Percentiles rank a stretch among this genome's conserved stretches.
These are phyloP conservation scores for Harpalus rufipes DNA, from an alignment of 2,888 invertebrate species.

Conservation along the genomic window DNA sequence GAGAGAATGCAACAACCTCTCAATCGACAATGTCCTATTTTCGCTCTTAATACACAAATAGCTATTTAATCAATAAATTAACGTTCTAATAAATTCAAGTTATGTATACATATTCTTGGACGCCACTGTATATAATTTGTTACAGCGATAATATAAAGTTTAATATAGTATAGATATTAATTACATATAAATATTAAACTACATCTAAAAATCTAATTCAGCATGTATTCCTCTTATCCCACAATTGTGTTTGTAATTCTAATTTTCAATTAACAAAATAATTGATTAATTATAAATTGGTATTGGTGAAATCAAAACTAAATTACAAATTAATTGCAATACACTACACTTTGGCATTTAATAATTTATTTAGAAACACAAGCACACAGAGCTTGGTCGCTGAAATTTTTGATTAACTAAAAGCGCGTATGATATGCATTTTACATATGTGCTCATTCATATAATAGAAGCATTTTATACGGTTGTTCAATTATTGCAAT, in stretches of 20 bases:
- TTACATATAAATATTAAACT: no score
- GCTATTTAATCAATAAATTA: no score
- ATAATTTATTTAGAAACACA: slow-evolving; percentile 19
- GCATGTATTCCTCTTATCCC: no score
- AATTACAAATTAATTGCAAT: slow-evolving; percentile 33
- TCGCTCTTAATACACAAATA: no score
- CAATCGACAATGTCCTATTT: no score
- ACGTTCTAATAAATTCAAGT: no score
- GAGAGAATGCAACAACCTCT: no score
- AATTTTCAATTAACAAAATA: slow-evolving; percentile 32
- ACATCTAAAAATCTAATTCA: no score
- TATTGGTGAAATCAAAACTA: slow-evolving; percentile 37
- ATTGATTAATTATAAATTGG: slow-evolving; percentile 35
- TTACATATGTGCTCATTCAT: not conserved
- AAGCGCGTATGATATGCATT: not conserved
- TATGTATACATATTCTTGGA: not conserved
- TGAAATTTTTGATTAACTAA: slow-evolving; percentile 25
- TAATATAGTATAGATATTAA: no score
- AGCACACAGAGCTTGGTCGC: not conserved
- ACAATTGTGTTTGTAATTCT: slow-evolving; percentile 5
- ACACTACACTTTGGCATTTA: slow-evolving; percentile 12
- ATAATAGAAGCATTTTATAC: slow-evolving; percentile 24
- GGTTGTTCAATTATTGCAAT: slow-evolving; percentile 7
- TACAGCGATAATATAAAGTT: not conserved
- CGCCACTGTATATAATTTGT: not conserved